Base-by-base conservation (phyloP, 2,113 vertebrate genomes). In the Empidonax traillii region DNA sequence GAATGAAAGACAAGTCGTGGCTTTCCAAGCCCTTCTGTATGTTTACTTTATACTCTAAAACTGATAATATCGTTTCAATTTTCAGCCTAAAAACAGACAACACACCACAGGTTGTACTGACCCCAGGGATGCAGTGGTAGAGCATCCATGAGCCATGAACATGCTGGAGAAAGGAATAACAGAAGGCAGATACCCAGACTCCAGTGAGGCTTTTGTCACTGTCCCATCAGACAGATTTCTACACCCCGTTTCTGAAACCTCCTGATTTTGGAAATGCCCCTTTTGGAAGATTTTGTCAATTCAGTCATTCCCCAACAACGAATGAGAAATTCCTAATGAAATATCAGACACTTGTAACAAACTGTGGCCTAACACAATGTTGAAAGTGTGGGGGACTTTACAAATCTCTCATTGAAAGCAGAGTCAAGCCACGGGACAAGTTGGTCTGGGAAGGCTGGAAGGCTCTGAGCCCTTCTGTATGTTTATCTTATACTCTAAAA, bases 211-310 rank as follows among this genome's bases (percentile, higher is more conserved):
- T 33, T 84, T 76, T 2, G 1, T 30, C 31, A 35, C 51, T 52
- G 51, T 28, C 51, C 51, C 25, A 52, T 14, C 49, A 49, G 23
- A 49, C 3, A 24, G 49, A 49, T 15, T 75, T 49, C 27, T 37
- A 37, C 90, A 56, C 24, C 5, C 21, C 27, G 12, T 27, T 53
- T 53, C 53, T 59, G 27, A 53, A 63, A 51, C 16, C 5, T 30
- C 20, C 3, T 80, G 7, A 10, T 43, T 62, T 47, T 1, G 2
- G 47, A 56, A 20, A 31, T 22, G 2, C 1, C 19, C 20, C 8
- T 24, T 21, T 16, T 31, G 37, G 7, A 37, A 33, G 3, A 37
- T 33, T 53, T 63, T n/a, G 23, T 47, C 53, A 81, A 52, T 62
- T 56, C 16, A 25, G 9, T 17, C 4, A 27, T 23, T 90, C 19